Conservation (phyloP, 2,888 invertebrate species). For the Melinaea menophilus region DNA sequence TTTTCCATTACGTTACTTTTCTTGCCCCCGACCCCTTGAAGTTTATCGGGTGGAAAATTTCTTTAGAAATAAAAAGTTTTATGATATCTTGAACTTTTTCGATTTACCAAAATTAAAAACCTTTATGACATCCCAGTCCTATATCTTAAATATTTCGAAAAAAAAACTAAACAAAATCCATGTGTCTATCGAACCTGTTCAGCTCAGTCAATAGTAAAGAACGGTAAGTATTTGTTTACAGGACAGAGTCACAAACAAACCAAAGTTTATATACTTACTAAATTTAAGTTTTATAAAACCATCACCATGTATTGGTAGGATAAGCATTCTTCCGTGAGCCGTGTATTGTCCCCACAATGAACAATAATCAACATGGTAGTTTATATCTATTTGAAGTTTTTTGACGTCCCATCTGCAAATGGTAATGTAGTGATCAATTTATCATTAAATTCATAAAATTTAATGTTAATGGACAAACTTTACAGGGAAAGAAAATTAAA, state of each 20-base stretch:
- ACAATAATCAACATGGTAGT: slow-evolving; percentile 5
- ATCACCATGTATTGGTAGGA: slow-evolving; percentile 9
- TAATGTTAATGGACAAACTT: slow-evolving; percentile 1
- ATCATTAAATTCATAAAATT: neutral
- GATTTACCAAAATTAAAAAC: too few species aligned
- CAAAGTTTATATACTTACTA: neutral
- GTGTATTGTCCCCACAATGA: slow-evolving; percentile 9
- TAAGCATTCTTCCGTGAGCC: slow-evolving; percentile 10
- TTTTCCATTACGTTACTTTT: too few species aligned
- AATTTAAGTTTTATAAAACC: slow-evolving; percentile 6
- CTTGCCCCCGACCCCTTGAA: too few species aligned
- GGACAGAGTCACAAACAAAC: neutral
- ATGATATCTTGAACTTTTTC: too few species aligned
- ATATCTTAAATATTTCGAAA: too few species aligned
- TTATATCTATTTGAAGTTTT: neutral
- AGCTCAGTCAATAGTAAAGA: too few species aligned
- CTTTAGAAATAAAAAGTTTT: too few species aligned
- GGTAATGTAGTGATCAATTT: neutral
- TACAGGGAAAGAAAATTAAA: slow-evolving; percentile 15
- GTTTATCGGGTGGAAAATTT: too few species aligned
- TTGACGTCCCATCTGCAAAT: slow-evolving; percentile 8
- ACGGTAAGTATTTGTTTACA: neutral
- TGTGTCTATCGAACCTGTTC: too few species aligned
- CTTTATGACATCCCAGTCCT: too few species aligned
- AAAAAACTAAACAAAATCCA: too few species aligned